These are phyloP conservation scores for Tokudaia muenninki DNA, from an alignment of 2,797 vertebrate genomes.

Conservation along the genomic window DNA sequence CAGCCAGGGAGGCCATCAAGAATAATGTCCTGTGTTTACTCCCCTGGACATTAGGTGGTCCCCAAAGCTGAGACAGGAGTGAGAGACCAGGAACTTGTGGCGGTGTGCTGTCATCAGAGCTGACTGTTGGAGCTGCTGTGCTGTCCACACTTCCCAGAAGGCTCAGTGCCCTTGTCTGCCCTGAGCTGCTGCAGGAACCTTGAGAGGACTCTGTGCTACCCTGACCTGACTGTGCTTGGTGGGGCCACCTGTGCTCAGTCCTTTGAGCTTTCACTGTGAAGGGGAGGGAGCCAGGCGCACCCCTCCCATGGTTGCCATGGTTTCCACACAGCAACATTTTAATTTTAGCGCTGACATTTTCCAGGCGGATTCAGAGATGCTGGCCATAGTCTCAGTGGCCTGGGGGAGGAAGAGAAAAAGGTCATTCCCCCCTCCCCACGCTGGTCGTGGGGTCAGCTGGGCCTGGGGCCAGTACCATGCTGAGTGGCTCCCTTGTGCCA, in stretches of 20 bases:
- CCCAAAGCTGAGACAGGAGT: background rate
- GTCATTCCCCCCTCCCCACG: background rate
- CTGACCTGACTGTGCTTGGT: background rate
- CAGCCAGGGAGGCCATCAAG: too few species aligned
- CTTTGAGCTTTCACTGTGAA: background rate
- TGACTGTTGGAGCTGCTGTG: background rate
- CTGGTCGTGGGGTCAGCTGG: background rate
- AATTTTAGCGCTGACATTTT: conserved; percentile 59
- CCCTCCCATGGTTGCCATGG: background rate
- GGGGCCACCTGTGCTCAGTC: background rate
- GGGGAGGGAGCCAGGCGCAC: background rate
- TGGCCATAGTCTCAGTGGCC: background rate
- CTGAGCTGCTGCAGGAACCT: too few species aligned
- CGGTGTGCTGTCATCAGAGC: background rate
- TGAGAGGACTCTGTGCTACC: background rate
- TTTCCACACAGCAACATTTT: background rate
- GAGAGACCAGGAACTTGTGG: background rate
- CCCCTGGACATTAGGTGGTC: background rate
- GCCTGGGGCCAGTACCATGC: background rate
- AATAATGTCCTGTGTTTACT: background rate
- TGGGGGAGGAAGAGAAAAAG: background rate
- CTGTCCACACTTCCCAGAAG: too few species aligned
- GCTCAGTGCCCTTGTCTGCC: background rate
- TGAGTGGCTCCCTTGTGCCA: accelerated
- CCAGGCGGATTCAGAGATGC: background rate